Evolutionary conservation across 2,888 invertebrate genomes (phyloP).

Genomic region (Allygus modestus): DNA sequence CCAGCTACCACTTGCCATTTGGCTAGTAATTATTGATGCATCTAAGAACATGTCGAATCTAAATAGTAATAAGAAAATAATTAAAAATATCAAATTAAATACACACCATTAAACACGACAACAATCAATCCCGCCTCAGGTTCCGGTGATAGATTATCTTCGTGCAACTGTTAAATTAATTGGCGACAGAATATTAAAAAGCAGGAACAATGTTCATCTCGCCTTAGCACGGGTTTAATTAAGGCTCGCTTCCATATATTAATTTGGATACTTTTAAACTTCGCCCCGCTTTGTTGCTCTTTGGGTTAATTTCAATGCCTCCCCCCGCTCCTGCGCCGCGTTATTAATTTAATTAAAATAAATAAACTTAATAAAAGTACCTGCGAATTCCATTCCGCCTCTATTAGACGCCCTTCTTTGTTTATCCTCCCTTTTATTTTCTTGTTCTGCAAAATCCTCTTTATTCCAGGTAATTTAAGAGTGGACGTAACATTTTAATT

Average conservation of each 20-base stretch:
- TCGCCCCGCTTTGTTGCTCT: conserved; percentile 51
- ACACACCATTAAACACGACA: no score
- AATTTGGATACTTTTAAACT: conserved; percentile 58
- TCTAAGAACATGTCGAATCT: no score
- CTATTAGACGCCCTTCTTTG: conserved; percentile 28
- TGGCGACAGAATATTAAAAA: conserved; percentile 53
- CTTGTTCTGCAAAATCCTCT: conserved; percentile 16
- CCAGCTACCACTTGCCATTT: no score
- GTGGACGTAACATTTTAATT: conserved; percentile 48
- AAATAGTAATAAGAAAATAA: no score
- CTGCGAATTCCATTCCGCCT: conserved; percentile 31
- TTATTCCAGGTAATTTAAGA: conserved; percentile 47
- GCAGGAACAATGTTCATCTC: conserved; percentile 32
- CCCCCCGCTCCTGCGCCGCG: conserved; percentile 8
- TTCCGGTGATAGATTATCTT: not conserved
- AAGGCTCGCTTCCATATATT: conserved; percentile 53
- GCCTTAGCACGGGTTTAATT: conserved; percentile 38
- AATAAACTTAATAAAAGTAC: conserved; percentile 56
- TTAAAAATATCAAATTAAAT: no score
- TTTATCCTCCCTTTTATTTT: conserved; percentile 36
- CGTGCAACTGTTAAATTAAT: conserved; percentile 24
- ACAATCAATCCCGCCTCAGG: no score
- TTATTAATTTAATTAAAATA: conserved; percentile 59
- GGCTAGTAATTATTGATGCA: no score
- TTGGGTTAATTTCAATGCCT: conserved; percentile 52